Base-by-base conservation (phyloP, 2,797 vertebrate species). In the Tauraco hartlaubi region DNA sequence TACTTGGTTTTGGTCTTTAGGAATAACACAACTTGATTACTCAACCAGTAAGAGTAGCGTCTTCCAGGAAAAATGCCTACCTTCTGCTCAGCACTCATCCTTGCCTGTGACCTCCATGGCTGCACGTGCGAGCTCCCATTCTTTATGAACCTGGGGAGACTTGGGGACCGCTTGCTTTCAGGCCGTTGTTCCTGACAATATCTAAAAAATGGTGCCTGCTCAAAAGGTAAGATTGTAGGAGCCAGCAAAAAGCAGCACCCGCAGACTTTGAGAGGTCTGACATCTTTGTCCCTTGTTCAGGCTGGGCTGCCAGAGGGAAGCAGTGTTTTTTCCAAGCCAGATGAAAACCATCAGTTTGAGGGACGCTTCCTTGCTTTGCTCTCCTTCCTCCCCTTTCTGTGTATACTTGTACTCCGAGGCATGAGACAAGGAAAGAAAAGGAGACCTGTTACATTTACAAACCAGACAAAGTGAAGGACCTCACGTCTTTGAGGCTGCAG, bases 321-420 rank as follows among this genome's bases (percentile, higher is more conserved):
- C 13, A 11, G 62, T 29, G 48, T 31, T 72, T 71, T 92, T 26
- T 41, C 41, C 21, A 44, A 81, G 29, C 15, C 19, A 26, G 23
- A 8, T 0, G 3, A 56, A 80, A 17, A 19, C 5, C 49, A 14
- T 9, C 10, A 10, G 25, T 61, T 35, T 75, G 49, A 55, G 49
- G 26, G 26, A 12, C 39, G 33, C 17, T 54, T 82, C 44, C 23
- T 81, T 63, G 26, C 8, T 10, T 55, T 41, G 9, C 35, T 68
- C 21, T 61, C 43, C 49, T 58, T 77, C 31, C 23, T 18, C 54
- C 15, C 37, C 43, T 56, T 33, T 31, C 37, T 79, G 11, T 15
- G 22, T 14, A 8, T 0, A 0, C 46, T 31, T 82, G 6, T 44
- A 43, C 23, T 85, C 28, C 25, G 22, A n/a, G 49, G 7, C 0